Evolutionary conservation across 2,888 invertebrate genomes (phyloP).

Genomic region (Elmis aenea): DNA sequence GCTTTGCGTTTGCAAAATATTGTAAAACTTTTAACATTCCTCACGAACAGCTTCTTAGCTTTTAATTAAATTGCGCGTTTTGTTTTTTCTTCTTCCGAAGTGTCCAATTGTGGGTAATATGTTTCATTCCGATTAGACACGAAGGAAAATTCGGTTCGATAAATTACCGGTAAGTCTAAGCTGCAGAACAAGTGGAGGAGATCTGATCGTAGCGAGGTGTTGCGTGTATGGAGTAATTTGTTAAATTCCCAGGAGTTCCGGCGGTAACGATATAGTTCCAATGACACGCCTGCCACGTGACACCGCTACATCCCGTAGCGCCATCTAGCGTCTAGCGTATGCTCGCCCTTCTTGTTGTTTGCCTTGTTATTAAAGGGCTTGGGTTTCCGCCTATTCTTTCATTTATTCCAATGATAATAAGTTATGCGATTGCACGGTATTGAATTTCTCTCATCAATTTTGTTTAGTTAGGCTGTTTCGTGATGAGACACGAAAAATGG

Average conservation of each 20-base stretch:
- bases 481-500: no score
- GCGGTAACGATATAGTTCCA: constrained; percentile 26
- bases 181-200: no score
- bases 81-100: no score
- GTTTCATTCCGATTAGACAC: no score
- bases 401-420: constrained; percentile 12
- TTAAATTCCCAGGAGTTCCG: constrained; percentile 28
- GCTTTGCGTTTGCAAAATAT: no score
- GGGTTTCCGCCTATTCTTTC: constrained; percentile 14
- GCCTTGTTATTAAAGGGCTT: constrained; percentile 18
- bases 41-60: no score
- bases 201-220: constrained; percentile 15
- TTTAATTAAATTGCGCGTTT: no score
- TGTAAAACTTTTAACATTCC: no score
- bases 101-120: no score
- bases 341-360: constrained; percentile 11
- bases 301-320: constrained; percentile 18
- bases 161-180: neutral
- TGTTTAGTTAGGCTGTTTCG: no score
- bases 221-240: constrained; percentile 26
- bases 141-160: no score
- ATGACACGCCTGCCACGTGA: constrained; percentile 23
- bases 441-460: constrained; percentile 7
- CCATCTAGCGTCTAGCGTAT: constrained; percentile 14
- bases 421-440: constrained; percentile 10